Evolutionary conservation across 2,113 vertebrate species (phyloP), one percentile per base, ranked within the genome.

Genomic region (Aramus guarauna): DNA sequence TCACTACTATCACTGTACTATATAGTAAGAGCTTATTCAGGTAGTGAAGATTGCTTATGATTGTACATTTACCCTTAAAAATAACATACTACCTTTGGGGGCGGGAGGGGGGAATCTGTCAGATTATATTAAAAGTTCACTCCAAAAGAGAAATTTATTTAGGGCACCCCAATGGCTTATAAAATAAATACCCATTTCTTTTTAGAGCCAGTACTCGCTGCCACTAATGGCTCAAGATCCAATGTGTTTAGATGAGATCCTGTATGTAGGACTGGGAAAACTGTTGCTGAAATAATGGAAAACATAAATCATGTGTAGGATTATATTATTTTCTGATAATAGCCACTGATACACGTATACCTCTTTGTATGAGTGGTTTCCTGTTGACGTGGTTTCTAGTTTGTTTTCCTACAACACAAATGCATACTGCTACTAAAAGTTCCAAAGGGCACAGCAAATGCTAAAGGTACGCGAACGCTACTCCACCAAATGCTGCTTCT

Each of bases 271-370:
- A 37, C 32, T 71, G 41, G 15, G 84, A 60, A 74, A 62, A 2
- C 22, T 55, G 41, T 37, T 68, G 9, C 60, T 84, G 60, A 59
- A 90, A 20, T 78, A 94, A 78, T 89, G 47, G 76, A 34, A 84
- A 87, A 19, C n/a, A 71, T 74, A 55, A 89, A 78, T 89, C 36
- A 45, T 4, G 7, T 48, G 59, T 29, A 37, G 55, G 59, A 11
- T 60, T 62, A 2, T 22, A 11, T 41, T 20, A 13, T n/a, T 89
- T 83, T 73, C 50, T 84, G 63, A 9, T 68, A 43, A 52, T 7
- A 39, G 45, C 50, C 39, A 14, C 50, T 56, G 83, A 24, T 88
- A 27, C 0, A 13, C 0, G 0, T 48, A 5, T 6, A 12, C 14
- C 48, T 86, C 13, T n/a, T 14, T 23, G 24, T 59, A 8, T 37